Evolutionary conservation across 2,113 vertebrate species (phyloP), one percentile per base, ranked within the genome.

Genomic region (Oxyruncus cristatus): DNA sequence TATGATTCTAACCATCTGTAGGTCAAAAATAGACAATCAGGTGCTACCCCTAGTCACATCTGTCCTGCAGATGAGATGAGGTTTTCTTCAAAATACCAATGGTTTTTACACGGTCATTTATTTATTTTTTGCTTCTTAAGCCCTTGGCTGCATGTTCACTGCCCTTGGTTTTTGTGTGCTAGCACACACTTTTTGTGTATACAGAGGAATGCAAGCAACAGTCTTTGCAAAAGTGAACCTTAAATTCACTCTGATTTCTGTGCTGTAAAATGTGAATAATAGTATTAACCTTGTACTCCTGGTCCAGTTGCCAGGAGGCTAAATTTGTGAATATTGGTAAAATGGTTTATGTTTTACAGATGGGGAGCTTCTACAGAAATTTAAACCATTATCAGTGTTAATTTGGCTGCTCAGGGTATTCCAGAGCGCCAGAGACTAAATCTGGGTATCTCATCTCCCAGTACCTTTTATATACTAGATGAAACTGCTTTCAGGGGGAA

Each of bases 1-100:
- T 78, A 5, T 86, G 91, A 95, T 96, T 94, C 80, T 66, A 81
- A 96, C 76, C 96, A 91, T 91, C 90, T 96, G 92, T 68, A 96
- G 93, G 91, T 96, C 96, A 95, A 86, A 96, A 95, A 84, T 30
- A 96, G 90, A 91, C 84, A 91, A 73, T 96, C 84, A 92, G 93
- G 61, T 96, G 93, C 80, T 94, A 77, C 68, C 62, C 19, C 14
- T 12, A 50, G 61, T 86, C 77, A 81, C 91, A 95, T 95, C 88
- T 95, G 92, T 81, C 88, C 56, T 91, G 83, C 94, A 95, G 91
- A 93, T 93, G 95, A 91, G 73, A 89, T 86, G 59, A 75, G 8
- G 22, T 81, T 94, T 94, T 78, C 52, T 86, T 92, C 73, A 92
- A 88, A 95, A 94, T 93, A n/a, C 55, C 4, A 2, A 1, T 63